phyloP scores from a whole-genome alignment of 2,113 vertebrate genomes.

The Thinocorus orbignyianus region DNA sequence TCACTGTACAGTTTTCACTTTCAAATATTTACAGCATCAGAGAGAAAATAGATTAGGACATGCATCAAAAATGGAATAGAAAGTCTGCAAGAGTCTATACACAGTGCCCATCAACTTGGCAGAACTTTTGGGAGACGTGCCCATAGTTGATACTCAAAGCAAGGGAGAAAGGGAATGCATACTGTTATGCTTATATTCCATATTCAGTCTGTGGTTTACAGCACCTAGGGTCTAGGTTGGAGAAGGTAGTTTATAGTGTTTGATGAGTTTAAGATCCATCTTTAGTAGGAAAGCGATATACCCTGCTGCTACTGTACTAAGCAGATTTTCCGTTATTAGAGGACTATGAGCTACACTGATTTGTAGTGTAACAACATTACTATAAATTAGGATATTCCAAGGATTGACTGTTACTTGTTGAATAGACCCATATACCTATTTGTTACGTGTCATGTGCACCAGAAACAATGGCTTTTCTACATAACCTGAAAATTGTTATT shows the following conservation, averaged over 20 bases:
- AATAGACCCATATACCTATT: not conserved
- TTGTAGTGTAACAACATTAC: not conserved
- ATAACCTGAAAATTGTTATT: not conserved
- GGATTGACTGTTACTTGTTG: not conserved
- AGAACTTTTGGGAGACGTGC: not conserved
- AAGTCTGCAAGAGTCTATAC: not conserved
- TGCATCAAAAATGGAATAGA: not conserved
- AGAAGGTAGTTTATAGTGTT: not conserved
- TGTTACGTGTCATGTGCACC: not conserved
- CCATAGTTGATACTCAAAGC: too few relatives aligned
- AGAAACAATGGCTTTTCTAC: not conserved
- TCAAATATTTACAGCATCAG: not conserved
- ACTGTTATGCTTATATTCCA: not conserved
- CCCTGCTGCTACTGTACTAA: not conserved
- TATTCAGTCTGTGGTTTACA: not conserved
- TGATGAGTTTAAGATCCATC: not conserved
- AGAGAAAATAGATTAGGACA: not conserved
- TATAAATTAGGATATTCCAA: not conserved
- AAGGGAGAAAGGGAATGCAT: not conserved
- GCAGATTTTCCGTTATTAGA: not conserved
- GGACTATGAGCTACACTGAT: not conserved
- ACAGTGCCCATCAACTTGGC: not conserved
- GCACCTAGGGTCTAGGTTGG: not conserved
- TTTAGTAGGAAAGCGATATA: not conserved
- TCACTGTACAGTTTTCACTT: not conserved